Evolutionary conservation across 2,113 vertebrate species (phyloP), one percentile per base, ranked within the genome.

Genomic region (Merops nubicus): DNA sequence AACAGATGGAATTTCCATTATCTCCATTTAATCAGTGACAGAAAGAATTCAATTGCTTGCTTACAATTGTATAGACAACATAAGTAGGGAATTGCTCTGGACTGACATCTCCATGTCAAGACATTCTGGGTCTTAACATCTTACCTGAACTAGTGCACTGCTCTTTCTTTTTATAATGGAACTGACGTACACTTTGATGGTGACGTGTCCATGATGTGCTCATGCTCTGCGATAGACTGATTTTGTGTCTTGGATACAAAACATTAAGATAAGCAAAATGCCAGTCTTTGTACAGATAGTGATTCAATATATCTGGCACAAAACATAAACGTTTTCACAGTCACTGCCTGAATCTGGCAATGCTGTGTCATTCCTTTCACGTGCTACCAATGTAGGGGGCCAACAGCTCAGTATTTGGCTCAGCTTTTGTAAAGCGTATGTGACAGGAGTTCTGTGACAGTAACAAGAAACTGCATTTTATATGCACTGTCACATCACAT

Each of bases 381-480:
- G 2, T 15, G 45, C 34, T 87, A 45, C 38, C 45, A 0, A 0
- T 86, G 86, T 31, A 62, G 38, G 67, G 29, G 53, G 45, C 31
- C 40, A 57, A 13, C 15, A 65, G 25, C 31, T 84, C 54, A 67
- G 34, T 20, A 23, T 81, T 75, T 91, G 73, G 47, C 69, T 93
- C 17, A 64, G 54, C 50, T 86, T 29, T 65, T 7, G 18, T 45
- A 4, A 63, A 60, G 73, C 0, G 2, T n/a, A 31, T 8, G 59
- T 36, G 40, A 62, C 5, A 6, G 11, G 26, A 47, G 28, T 25
- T 72, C 59, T 53, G 59, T 26, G 80, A 51, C 36, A 60, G 33
- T 76, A 69, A 26, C 19, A 63, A 34, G 33, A 69, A 83, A 69
- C 56, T 53, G 19, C 3, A 2, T 62, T 80, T 90, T 65, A 65